Conservation (phyloP, 1,140 invertebrate species). For the Ceratitis capitata region DNA sequence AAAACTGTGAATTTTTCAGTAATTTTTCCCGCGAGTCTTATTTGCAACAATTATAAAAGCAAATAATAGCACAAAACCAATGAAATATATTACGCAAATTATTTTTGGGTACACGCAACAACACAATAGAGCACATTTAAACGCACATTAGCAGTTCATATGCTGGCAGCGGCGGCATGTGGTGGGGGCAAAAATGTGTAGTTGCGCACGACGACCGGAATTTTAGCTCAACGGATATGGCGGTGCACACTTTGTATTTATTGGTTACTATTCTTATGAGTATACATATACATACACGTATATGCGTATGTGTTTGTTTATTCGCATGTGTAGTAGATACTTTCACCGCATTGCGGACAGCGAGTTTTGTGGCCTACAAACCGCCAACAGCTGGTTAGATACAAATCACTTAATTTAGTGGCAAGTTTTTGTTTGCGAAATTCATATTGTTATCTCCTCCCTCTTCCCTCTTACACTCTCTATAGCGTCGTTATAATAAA, state of each 20-base stretch:
- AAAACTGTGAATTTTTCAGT: neutral
- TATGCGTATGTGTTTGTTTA: neutral
- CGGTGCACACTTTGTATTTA: neutral
- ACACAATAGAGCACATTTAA: neutral
- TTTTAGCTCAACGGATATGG: neutral
- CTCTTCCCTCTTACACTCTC: too few relatives aligned
- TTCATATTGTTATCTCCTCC: neutral
- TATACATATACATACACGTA: neutral
- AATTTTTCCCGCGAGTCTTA: neutral
- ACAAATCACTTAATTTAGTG: conserved; percentile 18
- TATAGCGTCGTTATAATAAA: too few relatives aligned
- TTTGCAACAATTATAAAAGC: conserved; percentile 14
- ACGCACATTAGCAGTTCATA: neutral
- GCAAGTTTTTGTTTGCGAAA: conserved; percentile 4
- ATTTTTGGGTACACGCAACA: neutral
- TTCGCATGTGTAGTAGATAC: neutral
- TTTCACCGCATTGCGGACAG: neutral
- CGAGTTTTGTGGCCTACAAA: neutral
- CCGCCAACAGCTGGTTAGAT: neutral
- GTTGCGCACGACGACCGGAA: neutral
- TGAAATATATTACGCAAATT: neutral
- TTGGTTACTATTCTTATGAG: neutral
- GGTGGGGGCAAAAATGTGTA: neutral
- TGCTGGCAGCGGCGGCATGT: neutral
- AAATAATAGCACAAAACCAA: neutral